Evolutionary conservation across 1,140 invertebrate genomes (phyloP), one percentile per base, ranked within the genome.

Genomic region (Gryllus bimaculatus): DNA sequence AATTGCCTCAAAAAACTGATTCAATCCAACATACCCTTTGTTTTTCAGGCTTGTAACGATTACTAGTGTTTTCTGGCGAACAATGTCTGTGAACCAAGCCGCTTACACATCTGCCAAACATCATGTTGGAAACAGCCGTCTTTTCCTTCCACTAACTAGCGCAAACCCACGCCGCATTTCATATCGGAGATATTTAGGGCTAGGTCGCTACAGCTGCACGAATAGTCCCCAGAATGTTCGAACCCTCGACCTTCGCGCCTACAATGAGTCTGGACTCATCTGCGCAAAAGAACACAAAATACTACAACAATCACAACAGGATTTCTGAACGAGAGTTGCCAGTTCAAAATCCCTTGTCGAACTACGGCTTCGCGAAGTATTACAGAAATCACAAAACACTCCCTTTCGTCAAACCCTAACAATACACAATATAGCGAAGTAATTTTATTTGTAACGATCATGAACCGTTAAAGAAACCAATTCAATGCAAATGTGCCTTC

Each of bases 91-190:
- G 98, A 54, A 97, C 97, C n/a, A n/a, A 85, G 96, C 94, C 83
- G 93, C 93, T 82, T n/a, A 98, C 91, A 88, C 97, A 99, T 88
- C n/a, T 98, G 94, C 92, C 98, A 94, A n/a, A n/a, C n/a, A n/a
- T n/a, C 93, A 99, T 96, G 86, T 98, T 99, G 87, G 95, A 99
- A 87, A n/a, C 95, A 98, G 88, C 97, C 99, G 88, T 99, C 98
- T 88, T 99, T 99, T 80, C 98, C 98, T 83, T n/a, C 98, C 98
- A 88, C 96, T 98, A 82, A 96, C 91, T 84, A 97, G 89, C 79
- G 94, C 95, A 79, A 96, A n/a, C n/a, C 94, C 79, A 96, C 93
- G 87, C 90, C n/a, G 93, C 95, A 97, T 97, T 83, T 74, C 73
- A 13, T 18, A 77, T n/a, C 26, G 5, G 26, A 39, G 26, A 76